Conservation (phyloP, 1,140 invertebrate genomes). For the Ips typographus region DNA sequence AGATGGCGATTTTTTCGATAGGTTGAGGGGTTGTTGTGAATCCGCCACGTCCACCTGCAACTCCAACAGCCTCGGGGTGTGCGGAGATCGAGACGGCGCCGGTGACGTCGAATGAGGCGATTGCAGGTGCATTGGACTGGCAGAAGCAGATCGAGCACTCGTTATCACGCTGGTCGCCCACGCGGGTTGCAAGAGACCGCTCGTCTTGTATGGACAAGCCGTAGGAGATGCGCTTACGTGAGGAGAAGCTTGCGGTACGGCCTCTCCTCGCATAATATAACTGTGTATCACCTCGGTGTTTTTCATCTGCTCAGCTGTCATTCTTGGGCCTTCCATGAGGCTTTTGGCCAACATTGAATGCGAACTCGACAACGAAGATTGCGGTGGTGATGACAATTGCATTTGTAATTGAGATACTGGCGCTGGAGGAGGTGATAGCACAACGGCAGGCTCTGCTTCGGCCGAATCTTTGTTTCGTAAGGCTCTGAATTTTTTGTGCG, state of each 20-base stretch:
- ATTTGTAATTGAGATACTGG: conserved; percentile 54
- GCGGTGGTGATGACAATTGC: conserved; percentile 53
- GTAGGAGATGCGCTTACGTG: conserved; percentile 44
- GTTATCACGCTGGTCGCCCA: conserved; percentile 54
- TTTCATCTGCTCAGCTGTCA: conserved; percentile 87
- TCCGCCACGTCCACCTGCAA: conserved; percentile 80
- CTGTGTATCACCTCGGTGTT: conserved; percentile 86
- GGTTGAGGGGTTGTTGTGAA: conserved; percentile 79
- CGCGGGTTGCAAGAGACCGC: conserved; percentile 45
- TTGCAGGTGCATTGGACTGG: conserved; percentile 52
- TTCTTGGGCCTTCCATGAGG: conserved; percentile 82
- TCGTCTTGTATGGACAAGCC: conserved; percentile 50
- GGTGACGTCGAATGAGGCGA: conserved; percentile 57
- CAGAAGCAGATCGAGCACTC: conserved; percentile 50
- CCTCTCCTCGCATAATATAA: conserved; percentile 78
- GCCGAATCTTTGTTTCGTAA: conserved; percentile 75
- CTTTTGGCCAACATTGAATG: conserved; percentile 85
- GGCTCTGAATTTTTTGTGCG: conserved; percentile 91
- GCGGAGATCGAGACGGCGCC: conserved; percentile 50
- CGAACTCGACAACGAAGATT: conserved; percentile 67
- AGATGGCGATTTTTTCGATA: conserved; percentile 85
- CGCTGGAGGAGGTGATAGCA: conserved; percentile 43
- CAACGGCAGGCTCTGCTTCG: conserved; percentile 66
- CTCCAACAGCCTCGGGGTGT: conserved; percentile 65
- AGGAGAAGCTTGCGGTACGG: conserved; percentile 43